Evolutionary conservation across 2,888 invertebrate genomes (phyloP).

Genomic region (Eilema sororculum): DNA sequence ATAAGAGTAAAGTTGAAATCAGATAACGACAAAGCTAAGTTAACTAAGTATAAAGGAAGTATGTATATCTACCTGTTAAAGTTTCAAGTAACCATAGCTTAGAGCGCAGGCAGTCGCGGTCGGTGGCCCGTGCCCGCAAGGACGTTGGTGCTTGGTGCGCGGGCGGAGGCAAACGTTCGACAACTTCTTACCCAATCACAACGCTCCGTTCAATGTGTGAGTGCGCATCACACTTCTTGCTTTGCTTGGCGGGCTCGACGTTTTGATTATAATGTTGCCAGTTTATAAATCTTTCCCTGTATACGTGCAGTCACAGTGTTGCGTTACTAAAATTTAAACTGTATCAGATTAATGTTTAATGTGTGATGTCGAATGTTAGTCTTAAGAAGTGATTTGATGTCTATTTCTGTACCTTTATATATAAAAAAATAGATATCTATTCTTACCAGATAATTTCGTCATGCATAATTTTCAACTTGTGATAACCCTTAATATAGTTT

Average conservation of each 20-base stretch:
- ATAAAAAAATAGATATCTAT: too few relatives aligned
- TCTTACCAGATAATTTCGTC: too few relatives aligned
- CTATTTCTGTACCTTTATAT: too few relatives aligned
- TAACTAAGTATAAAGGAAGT: conserved; percentile 31
- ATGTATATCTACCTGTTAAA: conserved; percentile 55
- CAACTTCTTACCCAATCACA: conserved; percentile 69
- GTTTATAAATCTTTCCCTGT: conserved; percentile 5
- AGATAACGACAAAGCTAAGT: conserved; percentile 19
- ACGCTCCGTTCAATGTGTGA: conserved; percentile 42
- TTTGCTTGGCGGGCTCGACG: conserved; percentile 63
- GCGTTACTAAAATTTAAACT: not conserved
- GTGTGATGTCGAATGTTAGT: too few relatives aligned
- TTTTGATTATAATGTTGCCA: conserved; percentile 60
- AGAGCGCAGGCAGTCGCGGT: conserved; percentile 69
- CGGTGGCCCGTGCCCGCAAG: conserved; percentile 82
- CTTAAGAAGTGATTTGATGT: too few relatives aligned
- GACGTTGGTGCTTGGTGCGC: conserved; percentile 85
- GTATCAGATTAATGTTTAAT: too few relatives aligned
- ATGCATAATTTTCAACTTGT: too few relatives aligned
- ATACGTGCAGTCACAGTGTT: not conserved
- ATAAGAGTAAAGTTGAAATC: not conserved
- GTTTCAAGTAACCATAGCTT: conserved; percentile 56
- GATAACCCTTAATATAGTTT: too few relatives aligned
- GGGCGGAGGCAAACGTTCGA: conserved; percentile 75
- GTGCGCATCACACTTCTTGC: conserved; percentile 55